A percentile compares a stretch with the other conserved stretches of the same genome.
Conservation (phyloP, 1,140 invertebrate genomes). For the Cydia fagiglandana region DNA sequence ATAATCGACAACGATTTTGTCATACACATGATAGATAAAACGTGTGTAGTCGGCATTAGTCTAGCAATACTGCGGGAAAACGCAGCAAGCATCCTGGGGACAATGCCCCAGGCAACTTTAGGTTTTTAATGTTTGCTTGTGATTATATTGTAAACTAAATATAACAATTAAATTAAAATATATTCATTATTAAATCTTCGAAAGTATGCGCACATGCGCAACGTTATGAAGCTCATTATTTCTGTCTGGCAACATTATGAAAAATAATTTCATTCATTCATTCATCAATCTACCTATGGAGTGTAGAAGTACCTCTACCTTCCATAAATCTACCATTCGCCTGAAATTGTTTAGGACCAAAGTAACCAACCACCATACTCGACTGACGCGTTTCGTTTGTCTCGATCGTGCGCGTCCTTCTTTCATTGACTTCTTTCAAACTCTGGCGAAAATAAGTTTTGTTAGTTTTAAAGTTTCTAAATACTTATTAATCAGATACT, state of each 20-base stretch:
- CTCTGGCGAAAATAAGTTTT: conserved; percentile 33
- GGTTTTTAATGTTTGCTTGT: no score
- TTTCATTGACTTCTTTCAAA: conserved; percentile 24
- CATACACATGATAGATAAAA: no score
- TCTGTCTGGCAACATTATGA: not conserved
- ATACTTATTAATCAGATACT: not conserved
- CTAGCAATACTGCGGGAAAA: no score
- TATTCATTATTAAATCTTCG: no score
- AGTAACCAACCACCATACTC: conserved; percentile 28
- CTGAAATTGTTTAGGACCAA: not conserved
- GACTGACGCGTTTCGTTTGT: conserved; percentile 27
- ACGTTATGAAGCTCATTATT: not conserved
- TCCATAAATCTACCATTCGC: not conserved
- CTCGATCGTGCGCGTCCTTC: conserved; percentile 30
- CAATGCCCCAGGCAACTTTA: no score
- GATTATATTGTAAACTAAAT: no score
- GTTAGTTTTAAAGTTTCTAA: conserved; percentile 31
- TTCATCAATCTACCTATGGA: conserved; percentile 1
- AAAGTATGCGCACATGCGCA: no score
- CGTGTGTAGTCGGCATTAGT: no score
- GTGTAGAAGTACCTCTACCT: no score
- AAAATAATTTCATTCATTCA: conserved; percentile 21
- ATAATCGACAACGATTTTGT: no score
- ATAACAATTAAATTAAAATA: no score
- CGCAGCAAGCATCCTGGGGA: no score